Evolutionary conservation across 2,113 vertebrate genomes (phyloP).

Genomic region (Gavialis gangeticus): DNA sequence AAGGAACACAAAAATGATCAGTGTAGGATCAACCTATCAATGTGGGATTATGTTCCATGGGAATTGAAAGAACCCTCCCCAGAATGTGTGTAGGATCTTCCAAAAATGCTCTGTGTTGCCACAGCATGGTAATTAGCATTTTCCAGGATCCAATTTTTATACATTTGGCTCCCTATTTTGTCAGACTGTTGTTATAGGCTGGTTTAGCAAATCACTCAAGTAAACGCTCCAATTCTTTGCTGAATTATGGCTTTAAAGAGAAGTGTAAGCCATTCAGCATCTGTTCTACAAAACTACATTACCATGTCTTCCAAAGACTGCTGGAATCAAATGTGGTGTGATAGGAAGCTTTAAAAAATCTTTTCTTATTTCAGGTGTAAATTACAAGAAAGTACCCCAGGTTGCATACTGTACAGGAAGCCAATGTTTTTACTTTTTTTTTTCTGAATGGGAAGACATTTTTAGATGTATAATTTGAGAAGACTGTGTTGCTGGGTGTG

Average conservation of each 20-base stretch:
- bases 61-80: background rate
- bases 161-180: accelerated
- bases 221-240: background rate
- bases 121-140: background rate
- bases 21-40: background rate
- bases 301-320: background rate
- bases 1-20: background rate
- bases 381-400: background rate
- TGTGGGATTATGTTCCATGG: background rate
- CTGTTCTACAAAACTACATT: background rate
- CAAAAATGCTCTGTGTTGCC: background rate
- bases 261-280: background rate
- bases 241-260: background rate
- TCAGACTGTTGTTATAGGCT: background rate
- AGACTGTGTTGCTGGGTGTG: background rate
- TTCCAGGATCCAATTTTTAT: background rate
- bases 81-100: background rate
- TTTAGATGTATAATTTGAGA: background rate
- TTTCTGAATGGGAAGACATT: background rate
- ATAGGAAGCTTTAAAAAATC: background rate
- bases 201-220: background rate
- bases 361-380: background rate
- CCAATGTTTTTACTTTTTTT: background rate
- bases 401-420: background rate
- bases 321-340: background rate